Conservation (phyloP, 2,797 vertebrate species). For the Gymnodraco acuticeps region DNA sequence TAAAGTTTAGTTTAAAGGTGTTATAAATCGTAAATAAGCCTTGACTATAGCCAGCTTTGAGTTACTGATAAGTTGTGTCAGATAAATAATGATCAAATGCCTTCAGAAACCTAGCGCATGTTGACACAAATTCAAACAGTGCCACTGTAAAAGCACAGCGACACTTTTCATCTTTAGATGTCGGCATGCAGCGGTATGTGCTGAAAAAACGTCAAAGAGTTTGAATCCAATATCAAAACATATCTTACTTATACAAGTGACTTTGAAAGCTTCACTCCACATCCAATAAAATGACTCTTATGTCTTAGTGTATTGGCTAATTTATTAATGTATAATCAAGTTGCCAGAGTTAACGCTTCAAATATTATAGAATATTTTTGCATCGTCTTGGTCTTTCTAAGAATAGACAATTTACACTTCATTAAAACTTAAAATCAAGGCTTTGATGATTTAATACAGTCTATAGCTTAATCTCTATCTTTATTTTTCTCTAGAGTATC, state of each 20-base stretch:
- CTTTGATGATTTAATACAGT: background rate
- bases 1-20: background rate
- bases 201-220: conserved; percentile 4
- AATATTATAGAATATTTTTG: background rate
- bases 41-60: conserved; percentile 14
- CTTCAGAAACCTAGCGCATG: background rate
- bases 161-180: conserved; percentile 19
- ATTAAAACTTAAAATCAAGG: background rate
- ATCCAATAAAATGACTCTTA: too few relatives aligned
- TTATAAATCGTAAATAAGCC: conserved; percentile 2
- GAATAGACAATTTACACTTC: background rate
- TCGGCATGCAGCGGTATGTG: background rate
- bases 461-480: conserved; percentile 15
- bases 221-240: background rate
- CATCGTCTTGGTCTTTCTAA: background rate
- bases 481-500: conserved; percentile 1
- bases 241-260: background rate
- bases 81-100: conserved; percentile 30
- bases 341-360: background rate
- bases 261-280: background rate
- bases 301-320: background rate
- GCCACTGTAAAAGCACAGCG: background rate
- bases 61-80: conserved; percentile 11
- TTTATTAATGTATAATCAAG: background rate
- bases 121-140: conserved; percentile 8